Evolutionary conservation across 2,888 invertebrate genomes (phyloP), one percentile per base, ranked within the genome.

Genomic region (Thecophora atra): DNA sequence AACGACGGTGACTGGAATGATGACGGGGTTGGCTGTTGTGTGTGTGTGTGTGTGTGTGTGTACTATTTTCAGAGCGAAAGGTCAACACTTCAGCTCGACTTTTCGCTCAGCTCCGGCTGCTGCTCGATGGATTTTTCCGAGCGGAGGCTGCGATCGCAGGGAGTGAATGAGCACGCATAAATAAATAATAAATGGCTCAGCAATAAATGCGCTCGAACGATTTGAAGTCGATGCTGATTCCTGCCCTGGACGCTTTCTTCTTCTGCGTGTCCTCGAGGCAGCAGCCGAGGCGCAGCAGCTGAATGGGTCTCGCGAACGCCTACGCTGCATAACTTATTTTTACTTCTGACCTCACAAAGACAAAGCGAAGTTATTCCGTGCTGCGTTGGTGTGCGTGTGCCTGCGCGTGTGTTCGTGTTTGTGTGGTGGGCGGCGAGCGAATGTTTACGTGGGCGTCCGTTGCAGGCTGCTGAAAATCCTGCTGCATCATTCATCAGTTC

Each of bases 81-180:
- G 67, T 67, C 67, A 54, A 54, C 54, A 54, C 54, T 67, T 58
- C 58, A 58, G 58, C 11, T 58, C 5, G n/a, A n/a, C 5, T 56
- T 67, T 67, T 67, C 13, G 37, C 30, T 62, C 11, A 62, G 62
- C 11, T 62, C 11, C 30, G 17, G 37, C 11, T 37, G 37, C 37
- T 37, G 37, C n/a, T n/a, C n/a, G n/a, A n/a, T n/a, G n/a, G n/a
- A n/a, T n/a, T n/a, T n/a, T n/a, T n/a, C n/a, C n/a, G n/a, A n/a
- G n/a, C n/a, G 37, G 37, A 37, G 7, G 6, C 37, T 37, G 7
- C 11, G 6, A 37, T 11, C 6, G 37, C 37, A 37, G 11, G 6
- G 37, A 37, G 11, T 37, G 37, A 37, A 52, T 66, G 51, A 66
- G 19, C 6, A 11, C 37, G 7, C 37, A 37, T 37, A 37, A 37